phyloP scores from a whole-genome alignment of 1,140 invertebrate genomes.

The Aphis craccivora region DNA sequence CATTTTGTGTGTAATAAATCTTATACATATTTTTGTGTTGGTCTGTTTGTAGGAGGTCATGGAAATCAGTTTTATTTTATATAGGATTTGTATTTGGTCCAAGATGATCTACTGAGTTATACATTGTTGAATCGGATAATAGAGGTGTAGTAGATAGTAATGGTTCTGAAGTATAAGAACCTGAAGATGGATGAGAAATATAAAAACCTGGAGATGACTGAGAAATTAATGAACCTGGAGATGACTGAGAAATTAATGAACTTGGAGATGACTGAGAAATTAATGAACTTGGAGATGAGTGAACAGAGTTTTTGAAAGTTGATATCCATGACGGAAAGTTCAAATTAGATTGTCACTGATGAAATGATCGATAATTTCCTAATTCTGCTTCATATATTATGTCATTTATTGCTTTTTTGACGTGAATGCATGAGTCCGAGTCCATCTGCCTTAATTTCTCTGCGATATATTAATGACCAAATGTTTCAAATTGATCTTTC shows the following conservation, averaged over 20 bases:
- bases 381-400: conserved; percentile 3
- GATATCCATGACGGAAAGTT: neutral
- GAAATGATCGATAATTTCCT: neutral
- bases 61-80: neutral
- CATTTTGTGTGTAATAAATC: neutral
- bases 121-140: too few relatives aligned
- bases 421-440: neutral
- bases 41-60: neutral
- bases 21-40: neutral
- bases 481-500: neutral
- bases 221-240: neutral
- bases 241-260: neutral
- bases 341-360: neutral
- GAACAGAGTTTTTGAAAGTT: neutral
- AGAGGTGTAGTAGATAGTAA: too few relatives aligned
- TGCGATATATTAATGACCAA: neutral
- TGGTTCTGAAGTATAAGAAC: too few relatives aligned
- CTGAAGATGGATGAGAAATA: too few relatives aligned
- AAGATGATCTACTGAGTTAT: neutral
- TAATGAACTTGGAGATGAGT: neutral
- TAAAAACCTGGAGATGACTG: too few relatives aligned
- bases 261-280: neutral
- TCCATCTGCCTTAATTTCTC: neutral
- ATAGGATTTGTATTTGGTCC: neutral
- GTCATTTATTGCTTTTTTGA: neutral